Evolutionary conservation across 2,888 invertebrate species (phyloP), one percentile per base, ranked within the genome.

Genomic region (Steinernema carpocapsae): DNA sequence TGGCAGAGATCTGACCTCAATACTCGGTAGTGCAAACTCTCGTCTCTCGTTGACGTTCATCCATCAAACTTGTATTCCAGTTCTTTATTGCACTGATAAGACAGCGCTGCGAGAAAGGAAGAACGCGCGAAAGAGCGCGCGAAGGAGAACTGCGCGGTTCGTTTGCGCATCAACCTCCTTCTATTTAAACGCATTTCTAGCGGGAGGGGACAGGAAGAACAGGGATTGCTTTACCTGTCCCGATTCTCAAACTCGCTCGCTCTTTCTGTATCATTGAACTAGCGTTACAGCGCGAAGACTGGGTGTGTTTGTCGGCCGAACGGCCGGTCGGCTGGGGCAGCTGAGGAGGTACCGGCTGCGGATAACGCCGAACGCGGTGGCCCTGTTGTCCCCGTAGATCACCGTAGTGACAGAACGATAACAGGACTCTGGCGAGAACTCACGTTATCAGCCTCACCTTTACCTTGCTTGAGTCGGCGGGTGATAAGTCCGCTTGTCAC

Each of bases 1-100:
- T 64, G 64, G 64, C 64, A 64, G 64, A 32, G 64, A 64, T 64
- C 32, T 64, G 64, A 64, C 64, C 64, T 64, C 64, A 64, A 64
- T 64, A 64, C 64, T 64, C 64, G 64, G 64, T 64, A 64, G 64
- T 64, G 64, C 64, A 64, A 64, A 64, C 64, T 64, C 64, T 64
- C 64, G 64, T 64, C 64, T 64, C 26, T 64, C 64, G 64, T 64
- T 64, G 64, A 64, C 64, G 64, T 64, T 64, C 64, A 64, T 64
- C 64, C 64, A 64, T 64, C 64, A 64, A 64, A 64, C 64, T 64
- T 32, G 64, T 64, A 64, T 64, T 64, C 64, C 64, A 64, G 64
- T 64, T 64, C 64, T 64, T 64, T 64, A 64, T 64, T 64, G 64
- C 64, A 64, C 64, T 64, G 64, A 64, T 64, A 64, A 64, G 64